Evolutionary conservation across 2,888 invertebrate species (phyloP).

Genomic region (Geotrupes spiniger): DNA sequence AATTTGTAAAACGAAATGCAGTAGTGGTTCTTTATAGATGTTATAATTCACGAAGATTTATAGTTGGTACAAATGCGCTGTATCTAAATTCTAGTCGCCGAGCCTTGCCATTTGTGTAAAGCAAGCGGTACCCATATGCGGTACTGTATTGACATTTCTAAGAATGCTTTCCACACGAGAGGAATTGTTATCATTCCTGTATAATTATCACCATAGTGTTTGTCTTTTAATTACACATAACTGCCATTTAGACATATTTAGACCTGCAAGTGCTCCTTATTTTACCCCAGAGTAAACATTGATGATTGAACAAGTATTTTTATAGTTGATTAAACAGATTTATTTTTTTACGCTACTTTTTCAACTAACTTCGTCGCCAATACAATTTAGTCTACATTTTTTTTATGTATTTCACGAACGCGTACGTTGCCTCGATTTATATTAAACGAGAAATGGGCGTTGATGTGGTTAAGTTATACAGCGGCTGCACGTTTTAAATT

Average conservation of each 20-base stretch:
- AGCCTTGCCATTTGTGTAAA: conserved; percentile 38
- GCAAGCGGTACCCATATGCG: conserved; percentile 39
- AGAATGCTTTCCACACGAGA: conserved; percentile 44
- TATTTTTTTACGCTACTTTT: conserved; percentile 7
- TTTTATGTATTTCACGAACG: too few relatives aligned
- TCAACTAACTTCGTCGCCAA: too few relatives aligned
- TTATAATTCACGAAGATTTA: conserved; percentile 41
- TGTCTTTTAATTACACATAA: conserved; percentile 28
- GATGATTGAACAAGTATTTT: conserved; percentile 24
- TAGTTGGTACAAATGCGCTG: conserved; percentile 39
- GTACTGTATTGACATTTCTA: conserved; percentile 39
- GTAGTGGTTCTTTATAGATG: conserved; percentile 2
- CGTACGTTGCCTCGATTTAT: too few relatives aligned
- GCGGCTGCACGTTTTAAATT: too few relatives aligned
- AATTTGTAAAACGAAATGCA: too few relatives aligned
- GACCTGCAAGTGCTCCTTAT: conserved; percentile 15
- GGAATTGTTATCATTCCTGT: conserved; percentile 36
- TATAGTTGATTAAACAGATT: conserved; percentile 21
- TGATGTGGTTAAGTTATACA: too few relatives aligned
- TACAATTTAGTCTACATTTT: too few relatives aligned
- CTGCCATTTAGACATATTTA: conserved; percentile 15
- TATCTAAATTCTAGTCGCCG: conserved; percentile 42
- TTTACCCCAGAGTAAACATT: conserved; percentile 20
- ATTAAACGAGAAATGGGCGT: too few relatives aligned
- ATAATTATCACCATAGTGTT: conserved; percentile 29